Percentiles rank a stretch among this genome's conserved stretches.
Evolutionary conservation across 2,888 invertebrate genomes (phyloP).

Genomic region (Empis stercorea): DNA sequence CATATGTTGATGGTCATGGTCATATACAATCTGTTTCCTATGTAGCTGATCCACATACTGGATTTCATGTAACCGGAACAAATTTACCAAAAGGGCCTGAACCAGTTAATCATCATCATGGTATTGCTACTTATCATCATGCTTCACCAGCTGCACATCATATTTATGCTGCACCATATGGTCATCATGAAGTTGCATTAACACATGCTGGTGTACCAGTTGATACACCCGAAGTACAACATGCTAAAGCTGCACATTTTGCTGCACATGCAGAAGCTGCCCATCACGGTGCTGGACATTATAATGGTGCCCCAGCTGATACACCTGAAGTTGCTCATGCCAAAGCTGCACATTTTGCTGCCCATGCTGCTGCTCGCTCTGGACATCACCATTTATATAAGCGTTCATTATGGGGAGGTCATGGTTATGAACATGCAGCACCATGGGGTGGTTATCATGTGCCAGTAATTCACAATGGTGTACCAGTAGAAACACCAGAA

Average conservation of each 20-base stretch:
- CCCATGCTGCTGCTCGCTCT: constrained; percentile 25
- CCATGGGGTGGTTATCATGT: constrained; percentile 34
- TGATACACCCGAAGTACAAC: constrained; percentile 40
- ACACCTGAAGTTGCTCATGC: constrained; percentile 38
- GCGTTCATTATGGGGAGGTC: constrained; percentile 27
- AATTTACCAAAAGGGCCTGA: constrained; percentile 48
- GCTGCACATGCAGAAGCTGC: constrained; percentile 37
- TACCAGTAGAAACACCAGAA: constrained; percentile 40
- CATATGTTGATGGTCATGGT: constrained; percentile 55
- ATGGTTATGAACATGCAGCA: constrained; percentile 18
- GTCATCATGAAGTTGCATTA: constrained; percentile 27
- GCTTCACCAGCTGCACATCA: constrained; percentile 28
- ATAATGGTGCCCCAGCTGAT: constrained; percentile 29
- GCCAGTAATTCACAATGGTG: constrained; percentile 37
- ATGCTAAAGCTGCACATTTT: constrained; percentile 34
- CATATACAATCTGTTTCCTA: constrained; percentile 51
- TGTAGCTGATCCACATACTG: constrained; percentile 47
- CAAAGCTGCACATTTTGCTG: constrained; percentile 27
- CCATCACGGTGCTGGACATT: constrained; percentile 22
- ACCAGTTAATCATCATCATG: constrained; percentile 13
- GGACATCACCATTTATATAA: constrained; percentile 36
- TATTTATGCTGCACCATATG: constrained; percentile 19
- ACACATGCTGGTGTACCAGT: constrained; percentile 38
- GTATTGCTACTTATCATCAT: constrained; percentile 14
- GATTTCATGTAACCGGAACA: constrained; percentile 51